Evolutionary conservation across 2,113 vertebrate species (phyloP).

Genomic region (Malurus elegans): DNA sequence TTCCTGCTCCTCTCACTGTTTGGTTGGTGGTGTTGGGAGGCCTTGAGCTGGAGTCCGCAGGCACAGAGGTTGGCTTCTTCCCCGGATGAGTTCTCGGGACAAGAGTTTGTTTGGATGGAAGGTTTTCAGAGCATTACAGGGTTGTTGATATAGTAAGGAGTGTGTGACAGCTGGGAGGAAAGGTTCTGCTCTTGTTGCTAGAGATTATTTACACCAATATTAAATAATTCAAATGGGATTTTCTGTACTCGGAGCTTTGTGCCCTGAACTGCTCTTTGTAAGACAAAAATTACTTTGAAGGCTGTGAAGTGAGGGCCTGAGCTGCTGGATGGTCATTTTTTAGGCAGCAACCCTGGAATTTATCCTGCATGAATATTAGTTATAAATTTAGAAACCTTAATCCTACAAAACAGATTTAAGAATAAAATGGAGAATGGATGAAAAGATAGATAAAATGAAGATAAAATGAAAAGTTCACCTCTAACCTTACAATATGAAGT

Average conservation of each 20-base stretch:
- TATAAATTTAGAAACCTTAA: slow-evolving; percentile 7
- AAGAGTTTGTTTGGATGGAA: slow-evolving; percentile 2
- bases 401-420: neutral
- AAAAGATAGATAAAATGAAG: neutral
- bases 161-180: slow-evolving; percentile 35
- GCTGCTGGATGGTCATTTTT: neutral
- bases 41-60: fast-evolving
- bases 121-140: slow-evolving; percentile 9
- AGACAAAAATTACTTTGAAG: neutral
- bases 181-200: slow-evolving; percentile 24
- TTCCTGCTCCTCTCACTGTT: fast-evolving
- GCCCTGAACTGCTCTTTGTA: slow-evolving; percentile 6
- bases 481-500: neutral
- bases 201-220: slow-evolving; percentile 53
- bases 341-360: neutral
- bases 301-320: neutral
- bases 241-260: neutral
- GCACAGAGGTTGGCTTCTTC: neutral
- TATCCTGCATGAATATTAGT: neutral
- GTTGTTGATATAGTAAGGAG: slow-evolving; percentile 29
- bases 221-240: slow-evolving; percentile 61
- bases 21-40: neutral
- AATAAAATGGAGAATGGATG: neutral
- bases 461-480: neutral
- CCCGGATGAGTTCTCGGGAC: neutral